Base-by-base conservation (phyloP, 1,140 invertebrate genomes). In the Thereuonema tuberculata region DNA sequence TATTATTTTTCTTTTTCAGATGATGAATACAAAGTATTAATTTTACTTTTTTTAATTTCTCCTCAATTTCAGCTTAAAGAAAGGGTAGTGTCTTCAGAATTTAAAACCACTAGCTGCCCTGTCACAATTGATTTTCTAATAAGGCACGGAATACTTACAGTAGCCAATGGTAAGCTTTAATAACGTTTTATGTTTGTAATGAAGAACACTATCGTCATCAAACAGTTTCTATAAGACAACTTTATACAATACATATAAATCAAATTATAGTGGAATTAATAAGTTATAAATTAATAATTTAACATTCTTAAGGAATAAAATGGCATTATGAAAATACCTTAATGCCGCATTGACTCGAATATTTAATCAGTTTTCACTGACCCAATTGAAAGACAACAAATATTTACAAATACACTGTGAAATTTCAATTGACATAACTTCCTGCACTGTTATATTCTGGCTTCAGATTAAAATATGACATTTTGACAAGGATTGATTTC, bases 81-180 rank as follows among this genome's bases (percentile, higher is more conserved):
- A 65, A 80, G 84, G 67, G 82, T 91, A 60, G 81, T 90, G 31
- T 81, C 84, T 26, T 78, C 84, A 2, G 83, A 91, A 65, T 95
- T 94, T 69, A 96, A 96, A 75, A 92, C 89, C 1, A 95, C 92
- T 14, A 91, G 88, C 70, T 86, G 85, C 59, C 87, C 91, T 47
- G 87, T 94, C 21, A 83, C 88, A 5, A 75, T 95, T 62, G 91
- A 95, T 74, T 96, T 95, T 74, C 78, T 95, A 62, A 86, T 95
- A 65, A 80, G 92, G 69, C 89, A 91, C 74, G 90, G 90, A 54
- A 80, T 86, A 58, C 84, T 96, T 46, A 89, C 84, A 61, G 81
- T 89, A 26, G 90, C 94, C 71, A 89, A 87, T 76, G 89, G 89
- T 91, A 77, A 78, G 72, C 67, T 49, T 60, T 59, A n/a, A 61